These are phyloP conservation scores for Drosophila azteca DNA, from an alignment of 1,140 invertebrate genomes.

Conservation along the genomic window DNA sequence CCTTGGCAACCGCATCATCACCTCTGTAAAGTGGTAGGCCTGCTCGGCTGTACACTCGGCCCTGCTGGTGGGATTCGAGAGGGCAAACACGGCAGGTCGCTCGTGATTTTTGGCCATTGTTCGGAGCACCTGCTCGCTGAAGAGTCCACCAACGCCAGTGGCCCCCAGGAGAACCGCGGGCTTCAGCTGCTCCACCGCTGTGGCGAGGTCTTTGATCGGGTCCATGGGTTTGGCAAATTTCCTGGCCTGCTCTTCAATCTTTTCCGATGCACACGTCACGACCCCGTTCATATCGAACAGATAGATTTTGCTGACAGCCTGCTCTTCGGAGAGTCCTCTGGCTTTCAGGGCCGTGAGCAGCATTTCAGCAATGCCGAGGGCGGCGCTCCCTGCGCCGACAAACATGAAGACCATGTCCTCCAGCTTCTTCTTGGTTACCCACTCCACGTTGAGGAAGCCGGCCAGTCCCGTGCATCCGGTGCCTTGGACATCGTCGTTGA, in stretches of 20 bases:
- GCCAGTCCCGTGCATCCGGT: constrained; percentile 96
- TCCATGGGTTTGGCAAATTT: constrained; percentile 89
- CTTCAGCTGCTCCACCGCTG: constrained; percentile 12
- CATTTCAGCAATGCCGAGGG: constrained; percentile 93
- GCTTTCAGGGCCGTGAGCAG: constrained; percentile 85
- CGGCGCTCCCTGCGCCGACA: constrained; percentile 96
- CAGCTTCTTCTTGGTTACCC: constrained; percentile 91
- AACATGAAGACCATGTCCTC: constrained; percentile 94
- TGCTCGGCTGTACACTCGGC: constrained; percentile 98
- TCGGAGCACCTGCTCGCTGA: constrained; percentile 92
- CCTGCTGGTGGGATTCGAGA: constrained; percentile 97
- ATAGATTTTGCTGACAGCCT: constrained; percentile 89
- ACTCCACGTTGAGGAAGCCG: constrained; percentile 92
- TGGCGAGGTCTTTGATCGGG: constrained; percentile 52
- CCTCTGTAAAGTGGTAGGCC: constrained; percentile 92
- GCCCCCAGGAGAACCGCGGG: constrained; percentile 90
- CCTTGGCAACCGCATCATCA: constrained; percentile 37
- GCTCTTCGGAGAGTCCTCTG: constrained; percentile 85
- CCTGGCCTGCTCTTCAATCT: background rate
- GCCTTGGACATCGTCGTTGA: constrained; percentile 99
- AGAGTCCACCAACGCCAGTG: constrained; percentile 93
- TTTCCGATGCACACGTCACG: constrained; percentile 61
- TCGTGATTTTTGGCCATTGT: constrained; percentile 87
- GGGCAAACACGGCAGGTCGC: constrained; percentile 92
- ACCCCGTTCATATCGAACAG: constrained; percentile 87